Evolutionary conservation across 2,113 vertebrate species (phyloP).

Genomic region (Megaceryle torquata): DNA sequence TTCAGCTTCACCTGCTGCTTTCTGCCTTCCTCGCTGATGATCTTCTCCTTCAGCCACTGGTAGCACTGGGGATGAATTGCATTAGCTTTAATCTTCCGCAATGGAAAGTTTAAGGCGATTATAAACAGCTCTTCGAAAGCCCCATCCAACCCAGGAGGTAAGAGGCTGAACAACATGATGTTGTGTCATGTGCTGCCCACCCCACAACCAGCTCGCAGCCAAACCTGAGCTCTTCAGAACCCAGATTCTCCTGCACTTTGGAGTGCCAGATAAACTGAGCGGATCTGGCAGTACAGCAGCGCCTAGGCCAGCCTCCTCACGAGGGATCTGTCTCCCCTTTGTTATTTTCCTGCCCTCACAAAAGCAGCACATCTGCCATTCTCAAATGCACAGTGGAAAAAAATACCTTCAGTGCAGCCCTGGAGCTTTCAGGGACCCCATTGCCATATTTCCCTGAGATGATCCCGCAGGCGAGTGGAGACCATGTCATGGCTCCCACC

Average conservation of each 20-base stretch:
- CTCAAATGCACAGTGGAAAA: background rate
- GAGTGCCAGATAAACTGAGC: background rate
- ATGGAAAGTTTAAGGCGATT: fast-evolving
- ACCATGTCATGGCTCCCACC: slow-evolving; percentile 98
- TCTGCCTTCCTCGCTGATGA: slow-evolving; percentile 92
- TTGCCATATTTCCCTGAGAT: slow-evolving; percentile 98
- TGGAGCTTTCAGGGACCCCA: slow-evolving; percentile 92
- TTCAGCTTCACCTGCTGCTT: slow-evolving; percentile 95
- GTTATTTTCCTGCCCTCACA: background rate
- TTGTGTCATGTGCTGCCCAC: background rate
- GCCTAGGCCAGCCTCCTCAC: background rate
- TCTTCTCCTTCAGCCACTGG: slow-evolving; percentile 98
- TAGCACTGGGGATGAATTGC: slow-evolving; percentile 81
- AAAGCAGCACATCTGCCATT: background rate
- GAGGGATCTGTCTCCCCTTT: background rate
- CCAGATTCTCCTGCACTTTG: background rate
- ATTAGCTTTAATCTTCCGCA: background rate
- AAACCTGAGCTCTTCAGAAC: background rate
- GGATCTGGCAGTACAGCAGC: background rate
- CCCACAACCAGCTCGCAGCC: background rate
- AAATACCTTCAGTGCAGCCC: slow-evolving; percentile 94
- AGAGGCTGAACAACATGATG: background rate
- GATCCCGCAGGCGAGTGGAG: slow-evolving; percentile 95
- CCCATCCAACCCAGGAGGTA: background rate
- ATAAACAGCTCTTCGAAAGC: background rate